These are phyloP conservation scores for Sciurus vulgaris DNA, from an alignment of 2,797 vertebrate species.

Conservation along the genomic window DNA sequence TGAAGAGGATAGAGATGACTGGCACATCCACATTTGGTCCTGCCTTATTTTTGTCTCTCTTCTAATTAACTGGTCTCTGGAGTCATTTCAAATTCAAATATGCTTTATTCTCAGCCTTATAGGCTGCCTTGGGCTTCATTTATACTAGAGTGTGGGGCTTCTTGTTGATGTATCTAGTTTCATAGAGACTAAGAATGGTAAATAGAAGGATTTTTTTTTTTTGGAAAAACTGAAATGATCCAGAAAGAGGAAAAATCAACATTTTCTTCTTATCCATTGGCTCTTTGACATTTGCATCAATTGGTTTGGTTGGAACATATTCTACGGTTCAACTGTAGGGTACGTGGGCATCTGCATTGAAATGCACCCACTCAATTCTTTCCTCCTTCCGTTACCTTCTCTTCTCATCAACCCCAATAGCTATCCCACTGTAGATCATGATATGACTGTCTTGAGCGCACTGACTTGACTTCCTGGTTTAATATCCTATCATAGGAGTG, in stretches of 20 bases:
- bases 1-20: background rate
- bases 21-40: background rate
- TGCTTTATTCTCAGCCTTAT: slow-evolving; percentile 41
- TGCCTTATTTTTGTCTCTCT: slow-evolving; percentile 58
- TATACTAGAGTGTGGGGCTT: background rate
- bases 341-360: background rate
- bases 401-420: background rate
- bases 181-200: slow-evolving; percentile 3
- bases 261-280: background rate
- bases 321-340: background rate
- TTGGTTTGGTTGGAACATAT: background rate
- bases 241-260: background rate
- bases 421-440: background rate
- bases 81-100: slow-evolving; percentile 59
- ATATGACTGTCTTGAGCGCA: background rate
- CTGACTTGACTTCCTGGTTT: slow-evolving; percentile 58
- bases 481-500: background rate
- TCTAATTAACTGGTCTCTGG: slow-evolving; percentile 59
- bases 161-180: background rate
- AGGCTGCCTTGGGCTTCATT: slow-evolving; percentile 7
- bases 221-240: slow-evolving; percentile 18
- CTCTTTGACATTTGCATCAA: background rate
- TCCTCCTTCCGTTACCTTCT: background rate
- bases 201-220: background rate
- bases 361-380: background rate